Conservation (phyloP, 2,113 vertebrate species). For the Pedetes capensis region DNA sequence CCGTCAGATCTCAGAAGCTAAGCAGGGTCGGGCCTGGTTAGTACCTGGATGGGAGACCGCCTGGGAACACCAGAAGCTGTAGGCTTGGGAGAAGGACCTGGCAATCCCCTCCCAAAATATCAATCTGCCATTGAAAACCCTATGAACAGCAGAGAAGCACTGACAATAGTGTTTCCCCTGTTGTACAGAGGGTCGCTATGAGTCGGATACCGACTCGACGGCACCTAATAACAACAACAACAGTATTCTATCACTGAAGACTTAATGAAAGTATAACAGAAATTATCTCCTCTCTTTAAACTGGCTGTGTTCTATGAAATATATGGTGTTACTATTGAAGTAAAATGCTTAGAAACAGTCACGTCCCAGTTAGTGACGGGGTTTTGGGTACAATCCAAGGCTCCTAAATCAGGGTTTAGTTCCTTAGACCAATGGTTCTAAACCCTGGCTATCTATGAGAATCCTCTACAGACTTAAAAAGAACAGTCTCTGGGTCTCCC, state of each 20-base stretch:
- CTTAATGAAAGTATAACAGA: background rate
- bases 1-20: no score
- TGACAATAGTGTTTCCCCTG: no score
- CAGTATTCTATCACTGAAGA: background rate
- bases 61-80: no score
- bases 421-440: background rate
- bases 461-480: conserved; percentile 15
- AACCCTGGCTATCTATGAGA: background rate
- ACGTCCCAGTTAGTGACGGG: background rate
- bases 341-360: background rate
- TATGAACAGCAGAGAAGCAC: no score
- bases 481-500: background rate
- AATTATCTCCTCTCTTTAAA: background rate
- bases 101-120: no score
- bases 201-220: no score
- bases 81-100: no score
- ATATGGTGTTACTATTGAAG: background rate
- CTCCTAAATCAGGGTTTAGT: background rate
- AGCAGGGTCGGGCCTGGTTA: no score
- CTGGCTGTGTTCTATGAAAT: background rate
- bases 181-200: no score
- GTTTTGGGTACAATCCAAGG: background rate
- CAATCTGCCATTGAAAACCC: no score
- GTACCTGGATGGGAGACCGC: no score
- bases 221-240: no score